Evolutionary conservation across 1,140 invertebrate genomes (phyloP).

Genomic region (Pollicipes pollicipes): DNA sequence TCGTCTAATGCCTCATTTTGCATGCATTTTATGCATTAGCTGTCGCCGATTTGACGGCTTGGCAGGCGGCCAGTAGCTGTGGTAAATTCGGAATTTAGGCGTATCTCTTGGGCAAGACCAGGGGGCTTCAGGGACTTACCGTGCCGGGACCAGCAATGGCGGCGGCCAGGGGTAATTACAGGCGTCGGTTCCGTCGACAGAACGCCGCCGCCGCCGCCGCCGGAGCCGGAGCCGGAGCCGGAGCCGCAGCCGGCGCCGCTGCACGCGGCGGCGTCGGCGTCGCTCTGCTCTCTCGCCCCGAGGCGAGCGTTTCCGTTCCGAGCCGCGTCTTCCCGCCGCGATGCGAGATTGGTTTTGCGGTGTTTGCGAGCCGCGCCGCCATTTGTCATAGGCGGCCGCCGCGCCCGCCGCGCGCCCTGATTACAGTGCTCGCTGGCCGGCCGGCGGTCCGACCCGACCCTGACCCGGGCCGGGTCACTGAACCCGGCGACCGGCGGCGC

Average conservation of each 20-base stretch:
- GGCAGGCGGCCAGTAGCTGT: not conserved
- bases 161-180: not conserved
- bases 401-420: not conserved
- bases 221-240: no score
- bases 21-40: slow-evolving; percentile 2
- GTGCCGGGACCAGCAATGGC: no score
- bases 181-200: no score
- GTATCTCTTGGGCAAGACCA: not conserved
- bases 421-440: not conserved
- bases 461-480: not conserved
- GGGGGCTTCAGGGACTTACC: not conserved
- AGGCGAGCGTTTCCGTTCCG: no score
- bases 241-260: no score
- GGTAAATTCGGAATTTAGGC: not conserved
- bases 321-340: no score
- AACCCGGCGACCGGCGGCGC: not conserved
- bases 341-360: not conserved
- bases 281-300: no score
- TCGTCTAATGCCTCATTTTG: not conserved
- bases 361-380: not conserved
- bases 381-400: not conserved
- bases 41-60: not conserved
- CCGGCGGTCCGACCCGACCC: no score
- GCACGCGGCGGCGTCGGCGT: no score
- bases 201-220: no score